Percentiles rank a stretch among this genome's conserved stretches.
These are phyloP conservation scores for Entomobrya multifasciata DNA, from an alignment of 2,888 invertebrate species.

Conservation along the genomic window DNA sequence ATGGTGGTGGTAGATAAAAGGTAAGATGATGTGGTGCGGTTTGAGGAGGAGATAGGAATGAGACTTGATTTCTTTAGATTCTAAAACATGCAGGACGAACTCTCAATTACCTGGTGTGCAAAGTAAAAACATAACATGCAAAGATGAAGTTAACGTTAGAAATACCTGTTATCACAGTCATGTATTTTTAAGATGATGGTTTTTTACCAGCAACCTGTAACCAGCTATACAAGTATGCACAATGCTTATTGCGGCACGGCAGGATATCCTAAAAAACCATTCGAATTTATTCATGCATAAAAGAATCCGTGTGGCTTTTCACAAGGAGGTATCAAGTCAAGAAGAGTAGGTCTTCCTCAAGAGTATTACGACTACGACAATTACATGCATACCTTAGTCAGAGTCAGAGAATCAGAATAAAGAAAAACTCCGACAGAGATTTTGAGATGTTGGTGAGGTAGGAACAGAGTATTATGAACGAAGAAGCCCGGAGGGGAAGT, in stretches of 20 bases:
- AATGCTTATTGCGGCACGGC: background rate
- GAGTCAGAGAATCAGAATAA: no score
- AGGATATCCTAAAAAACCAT: conserved; percentile 8
- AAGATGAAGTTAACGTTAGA: background rate
- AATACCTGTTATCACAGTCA: background rate
- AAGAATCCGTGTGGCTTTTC: background rate
- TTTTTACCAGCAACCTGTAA: background rate
- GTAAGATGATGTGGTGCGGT: conserved; percentile 5
- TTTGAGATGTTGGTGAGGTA: background rate
- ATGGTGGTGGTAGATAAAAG: no score
- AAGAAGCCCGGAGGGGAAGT: conserved; percentile 51
- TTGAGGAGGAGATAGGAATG: background rate
- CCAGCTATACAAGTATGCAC: background rate
- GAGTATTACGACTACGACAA: conserved; percentile 11
- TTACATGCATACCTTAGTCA: no score
- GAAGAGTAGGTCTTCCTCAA: background rate
- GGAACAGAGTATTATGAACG: background rate
- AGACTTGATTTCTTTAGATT: background rate
- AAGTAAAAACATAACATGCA: conserved; percentile 17
- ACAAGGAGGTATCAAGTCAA: background rate
- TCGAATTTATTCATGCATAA: conserved; percentile 39
- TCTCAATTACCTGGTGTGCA: background rate
- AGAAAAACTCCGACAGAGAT: background rate
- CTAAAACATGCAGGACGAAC: conserved; percentile 20
- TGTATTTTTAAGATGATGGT: background rate